These are phyloP conservation scores for Caenorhabditis sp. DNA, from an alignment of 2,888 invertebrate genomes.

Conservation along the genomic window DNA sequence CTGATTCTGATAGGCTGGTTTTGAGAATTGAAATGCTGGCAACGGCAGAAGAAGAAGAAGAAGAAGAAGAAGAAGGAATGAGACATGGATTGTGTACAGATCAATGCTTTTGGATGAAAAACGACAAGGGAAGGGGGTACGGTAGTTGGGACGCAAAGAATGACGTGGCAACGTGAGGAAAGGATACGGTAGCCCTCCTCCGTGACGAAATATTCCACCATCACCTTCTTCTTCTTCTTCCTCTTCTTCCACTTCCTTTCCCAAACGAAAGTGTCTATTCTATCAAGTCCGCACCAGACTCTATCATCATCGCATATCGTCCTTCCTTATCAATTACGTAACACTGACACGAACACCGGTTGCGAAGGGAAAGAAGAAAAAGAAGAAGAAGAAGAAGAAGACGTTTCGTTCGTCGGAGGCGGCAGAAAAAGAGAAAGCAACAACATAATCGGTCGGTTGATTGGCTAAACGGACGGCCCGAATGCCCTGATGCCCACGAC, in stretches of 20 bases:
- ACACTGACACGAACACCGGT: constrained; percentile 51
- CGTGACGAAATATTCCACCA: too few species aligned
- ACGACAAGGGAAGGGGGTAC: too few species aligned
- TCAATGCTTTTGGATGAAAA: too few species aligned
- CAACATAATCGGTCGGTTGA: constrained; percentile 50
- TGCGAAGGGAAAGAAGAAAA: neutral
- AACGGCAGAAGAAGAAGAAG: constrained; percentile 1
- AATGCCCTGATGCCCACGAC: neutral
- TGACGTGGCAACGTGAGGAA: too few species aligned
- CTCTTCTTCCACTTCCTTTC: too few species aligned
- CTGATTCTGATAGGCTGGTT: constrained; percentile 48
- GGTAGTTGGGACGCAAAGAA: too few species aligned
- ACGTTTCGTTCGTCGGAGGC: neutral
- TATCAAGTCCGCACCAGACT: constrained; percentile 36
- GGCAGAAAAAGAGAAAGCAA: constrained; percentile 14
- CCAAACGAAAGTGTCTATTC: constrained; percentile 26
- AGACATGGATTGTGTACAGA: neutral
- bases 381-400: neutral
- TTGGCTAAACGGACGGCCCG: constrained; percentile 49
- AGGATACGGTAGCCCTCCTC: too few species aligned
- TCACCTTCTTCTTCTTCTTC: too few species aligned
- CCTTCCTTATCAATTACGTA: constrained; percentile 39
- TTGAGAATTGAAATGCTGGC: constrained; percentile 15
- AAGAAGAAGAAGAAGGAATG: constrained; percentile 1
- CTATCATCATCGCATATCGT: neutral